phyloP scores from a whole-genome alignment of 2,888 invertebrate species.

The Monopis laevigella region DNA sequence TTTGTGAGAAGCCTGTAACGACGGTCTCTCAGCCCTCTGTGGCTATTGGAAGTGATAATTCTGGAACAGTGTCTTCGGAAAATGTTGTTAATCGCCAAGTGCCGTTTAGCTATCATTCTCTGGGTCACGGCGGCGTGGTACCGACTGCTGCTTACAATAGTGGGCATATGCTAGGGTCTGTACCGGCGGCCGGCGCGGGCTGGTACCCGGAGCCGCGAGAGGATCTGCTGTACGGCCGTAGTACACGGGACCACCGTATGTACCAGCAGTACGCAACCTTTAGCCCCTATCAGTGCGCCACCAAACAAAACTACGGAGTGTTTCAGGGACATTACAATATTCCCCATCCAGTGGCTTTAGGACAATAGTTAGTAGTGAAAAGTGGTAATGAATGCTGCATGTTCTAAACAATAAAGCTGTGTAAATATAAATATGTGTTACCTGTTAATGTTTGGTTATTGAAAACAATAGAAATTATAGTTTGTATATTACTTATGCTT shows the following conservation, averaged over 20 bases:
- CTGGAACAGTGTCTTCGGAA: conserved; percentile 18
- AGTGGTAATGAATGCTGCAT: neutral
- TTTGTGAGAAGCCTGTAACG: conserved; percentile 9
- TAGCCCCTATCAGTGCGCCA: conserved; percentile 39
- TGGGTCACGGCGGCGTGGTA: conserved; percentile 35
- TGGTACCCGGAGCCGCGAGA: conserved; percentile 51
- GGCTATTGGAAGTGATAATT: conserved; percentile 21
- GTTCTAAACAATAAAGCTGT: conserved; percentile 2
- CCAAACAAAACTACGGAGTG: conserved; percentile 55
- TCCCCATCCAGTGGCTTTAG: conserved; percentile 54
- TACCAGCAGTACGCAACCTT: conserved; percentile 48
- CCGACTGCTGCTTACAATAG: conserved; percentile 32
- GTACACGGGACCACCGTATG: conserved; percentile 25
- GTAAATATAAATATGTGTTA: too few species aligned
- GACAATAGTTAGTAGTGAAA: conserved; percentile 34
- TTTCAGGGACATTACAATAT: conserved; percentile 61
- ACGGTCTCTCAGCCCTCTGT: neutral
- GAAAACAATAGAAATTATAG: too few species aligned
- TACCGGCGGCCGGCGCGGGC: conserved; percentile 22
- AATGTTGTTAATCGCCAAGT: conserved; percentile 22
- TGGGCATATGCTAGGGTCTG: conserved; percentile 34
- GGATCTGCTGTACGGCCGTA: conserved; percentile 38
- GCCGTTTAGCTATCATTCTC: conserved; percentile 40
- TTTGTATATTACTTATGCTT: too few species aligned
- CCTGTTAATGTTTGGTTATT: too few species aligned